A percentile compares a stretch with the other conserved stretches of the same genome.
These are phyloP conservation scores for Sympetrum striolatum DNA, from an alignment of 2,888 invertebrate genomes.

Conservation along the genomic window DNA sequence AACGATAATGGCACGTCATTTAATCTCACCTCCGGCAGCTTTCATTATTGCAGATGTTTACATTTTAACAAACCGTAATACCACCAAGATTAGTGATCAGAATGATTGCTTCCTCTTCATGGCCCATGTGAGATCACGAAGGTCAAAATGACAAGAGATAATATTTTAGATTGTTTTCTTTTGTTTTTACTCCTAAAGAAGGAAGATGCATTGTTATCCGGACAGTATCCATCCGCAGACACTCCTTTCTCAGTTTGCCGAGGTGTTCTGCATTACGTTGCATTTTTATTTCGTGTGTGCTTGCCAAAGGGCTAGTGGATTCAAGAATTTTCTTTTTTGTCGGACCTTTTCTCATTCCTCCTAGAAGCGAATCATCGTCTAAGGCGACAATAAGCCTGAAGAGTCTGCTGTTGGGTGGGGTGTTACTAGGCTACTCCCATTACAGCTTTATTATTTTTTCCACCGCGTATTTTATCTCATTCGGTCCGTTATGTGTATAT, in stretches of 20 bases:
- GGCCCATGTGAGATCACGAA: no score
- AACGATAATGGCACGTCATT: neutral
- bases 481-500: conserved; percentile 28
- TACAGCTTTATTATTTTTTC: conserved; percentile 9
- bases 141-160: no score
- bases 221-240: neutral
- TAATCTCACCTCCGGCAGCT: neutral
- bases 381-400: conserved; percentile 30
- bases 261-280: neutral
- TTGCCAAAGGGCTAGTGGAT: conserved; percentile 5
- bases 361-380: neutral
- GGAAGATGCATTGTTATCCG: no score
- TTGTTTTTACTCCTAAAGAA: no score
- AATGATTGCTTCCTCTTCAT: no score
- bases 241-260: neutral
- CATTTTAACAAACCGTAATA: no score
- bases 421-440: neutral
- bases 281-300: neutral
- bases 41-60: no score
- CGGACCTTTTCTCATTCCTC: neutral
- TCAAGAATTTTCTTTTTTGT: neutral
- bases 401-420: no score
- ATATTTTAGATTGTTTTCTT: no score
- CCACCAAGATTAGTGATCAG: no score
- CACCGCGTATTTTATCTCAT: conserved; percentile 2